These are phyloP conservation scores for Dermochelys coriacea DNA, from an alignment of 2,797 vertebrate species.

Conservation along the genomic window DNA sequence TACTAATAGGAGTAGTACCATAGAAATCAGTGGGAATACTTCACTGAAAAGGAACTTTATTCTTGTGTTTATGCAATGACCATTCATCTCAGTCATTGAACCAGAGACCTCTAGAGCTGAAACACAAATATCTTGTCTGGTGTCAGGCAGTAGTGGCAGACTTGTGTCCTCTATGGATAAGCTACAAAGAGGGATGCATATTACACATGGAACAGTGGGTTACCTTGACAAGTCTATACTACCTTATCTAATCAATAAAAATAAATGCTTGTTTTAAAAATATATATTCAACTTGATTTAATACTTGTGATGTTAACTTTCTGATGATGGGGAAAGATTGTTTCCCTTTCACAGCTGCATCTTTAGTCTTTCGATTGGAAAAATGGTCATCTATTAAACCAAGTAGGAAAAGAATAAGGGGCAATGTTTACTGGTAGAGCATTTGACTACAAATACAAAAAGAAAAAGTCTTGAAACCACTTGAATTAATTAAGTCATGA, in stretches of 20 bases:
- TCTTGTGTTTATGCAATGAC: not conserved
- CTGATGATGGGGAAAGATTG: not conserved
- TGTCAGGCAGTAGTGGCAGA: not conserved
- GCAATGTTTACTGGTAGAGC: slow-evolving; percentile 1
- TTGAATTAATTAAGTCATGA: slow-evolving; percentile 40
- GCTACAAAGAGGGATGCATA: not conserved
- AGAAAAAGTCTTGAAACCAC: slow-evolving; percentile 26
- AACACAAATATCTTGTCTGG: not conserved
- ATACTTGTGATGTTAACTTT: not conserved
- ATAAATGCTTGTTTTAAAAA: not conserved
- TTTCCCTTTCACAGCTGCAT: not conserved
- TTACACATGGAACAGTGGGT: not conserved
- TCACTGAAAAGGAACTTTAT: not conserved
- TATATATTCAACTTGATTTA: not conserved
- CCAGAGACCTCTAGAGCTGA: rapidly evolving
- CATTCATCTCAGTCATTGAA: not conserved
- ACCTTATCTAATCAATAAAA: slow-evolving; percentile 4
- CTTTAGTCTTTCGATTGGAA: not conserved
- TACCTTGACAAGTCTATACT: not conserved
- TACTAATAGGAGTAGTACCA: not conserved
- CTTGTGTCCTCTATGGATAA: not conserved
- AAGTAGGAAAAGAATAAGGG: not conserved
- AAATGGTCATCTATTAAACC: not conserved
- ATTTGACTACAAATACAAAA: slow-evolving; percentile 4
- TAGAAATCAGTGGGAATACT: not conserved